Conservation (phyloP, 2,797 vertebrate genomes). For the Petrocephalus schoutedeni region DNA sequence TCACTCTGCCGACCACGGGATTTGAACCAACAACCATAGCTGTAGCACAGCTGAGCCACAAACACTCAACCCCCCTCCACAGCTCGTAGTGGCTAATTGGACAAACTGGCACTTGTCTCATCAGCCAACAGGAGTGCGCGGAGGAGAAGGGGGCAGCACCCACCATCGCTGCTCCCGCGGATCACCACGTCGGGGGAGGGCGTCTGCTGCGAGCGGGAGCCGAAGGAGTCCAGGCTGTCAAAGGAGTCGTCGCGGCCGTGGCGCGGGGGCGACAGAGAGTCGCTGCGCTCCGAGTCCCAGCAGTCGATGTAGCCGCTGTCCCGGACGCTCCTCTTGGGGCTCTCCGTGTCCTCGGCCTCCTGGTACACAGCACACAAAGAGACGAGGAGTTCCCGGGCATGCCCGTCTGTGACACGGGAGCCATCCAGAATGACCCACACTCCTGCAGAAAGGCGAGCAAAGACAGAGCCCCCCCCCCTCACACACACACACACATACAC, state of each 20-base stretch:
- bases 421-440: not conserved
- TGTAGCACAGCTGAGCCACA: not conserved
- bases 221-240: slow-evolving; percentile 89
- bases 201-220: slow-evolving; percentile 88
- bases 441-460: not conserved
- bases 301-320: slow-evolving; percentile 95
- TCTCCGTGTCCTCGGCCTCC: slow-evolving; percentile 68
- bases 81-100: not conserved
- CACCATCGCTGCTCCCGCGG: slow-evolving; percentile 83
- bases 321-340: slow-evolving; percentile 79
- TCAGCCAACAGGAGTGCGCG: not conserved
- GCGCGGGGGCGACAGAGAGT: slow-evolving; percentile 85
- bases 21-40: not conserved
- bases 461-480: not conserved
- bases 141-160: slow-evolving; percentile 39
- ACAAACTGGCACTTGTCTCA: not conserved
- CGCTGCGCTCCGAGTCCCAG: slow-evolving; percentile 93
- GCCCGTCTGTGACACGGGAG: not conserved
- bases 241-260: slow-evolving; percentile 90
- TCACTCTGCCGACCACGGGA: not conserved
- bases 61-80: not conserved
- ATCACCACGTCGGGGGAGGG: slow-evolving; percentile 88
- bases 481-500: no score
- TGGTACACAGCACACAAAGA: slow-evolving; percentile 14
- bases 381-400: not conserved